Evolutionary conservation across 2,888 invertebrate species (phyloP), one percentile per base, ranked within the genome.

Genomic region (Candidula unifasciata): DNA sequence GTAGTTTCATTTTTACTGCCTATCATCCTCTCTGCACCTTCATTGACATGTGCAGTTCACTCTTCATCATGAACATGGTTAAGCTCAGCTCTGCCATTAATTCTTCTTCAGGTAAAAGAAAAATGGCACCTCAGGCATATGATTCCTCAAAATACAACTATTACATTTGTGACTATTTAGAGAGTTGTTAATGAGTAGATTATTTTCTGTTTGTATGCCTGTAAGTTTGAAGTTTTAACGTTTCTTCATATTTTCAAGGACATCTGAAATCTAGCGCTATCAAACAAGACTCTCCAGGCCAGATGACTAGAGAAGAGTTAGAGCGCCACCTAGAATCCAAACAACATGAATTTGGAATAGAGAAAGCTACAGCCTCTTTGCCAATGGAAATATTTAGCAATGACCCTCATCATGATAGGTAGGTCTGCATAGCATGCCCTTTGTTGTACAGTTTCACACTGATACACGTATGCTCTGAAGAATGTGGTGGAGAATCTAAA

Each of bases 331-430:
- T 98, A 87, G 97, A 97, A 93, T 96, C 97, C 96, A 96, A 92
- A 94, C 96, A 94, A 96, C 97, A 93, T 94, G 97, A 87, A 95
- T 92, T 92, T 87, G 92, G 91, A n/a, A 91, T 93, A 77, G 97
- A 97, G 93, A 95, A 97, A 89, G 97, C 97, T 54, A 97, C 97
- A 0, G 96, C 97, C 0, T 97, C 97, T 21, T 97, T 98, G 52
- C 98, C 98, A 6, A 97, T 96, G 68, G 97, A 98, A 94, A 97
- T 98, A 96, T 98, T 98, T 92, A 97, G 97, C 94, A 97, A 97
- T 94, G 97, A 98, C 91, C 97, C 97, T 1, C 92, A 92, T 85
- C 91, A 90, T 80, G 92, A 92, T 86, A 92, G 92, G 92, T 92
- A 86, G 80, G 73, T 73, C 24, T 3, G 44, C n/a, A 44, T 73